Evolutionary conservation across 2,888 invertebrate genomes (phyloP).

Genomic region (Carterocephalus palaemon): DNA sequence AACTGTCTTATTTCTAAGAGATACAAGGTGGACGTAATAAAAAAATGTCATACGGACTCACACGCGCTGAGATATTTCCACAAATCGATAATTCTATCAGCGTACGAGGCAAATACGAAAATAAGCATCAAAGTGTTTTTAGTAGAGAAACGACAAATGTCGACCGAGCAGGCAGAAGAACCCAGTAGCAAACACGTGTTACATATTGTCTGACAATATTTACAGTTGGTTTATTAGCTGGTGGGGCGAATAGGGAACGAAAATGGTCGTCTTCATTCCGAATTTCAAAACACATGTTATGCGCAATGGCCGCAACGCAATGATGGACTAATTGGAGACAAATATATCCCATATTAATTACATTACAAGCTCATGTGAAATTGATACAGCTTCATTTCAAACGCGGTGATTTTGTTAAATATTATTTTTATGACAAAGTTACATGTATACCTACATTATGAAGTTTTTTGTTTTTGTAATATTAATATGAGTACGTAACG

Average conservation of each 20-base stretch:
- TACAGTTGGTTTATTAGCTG: slow-evolving; percentile 70
- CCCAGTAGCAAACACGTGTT: slow-evolving; percentile 73
- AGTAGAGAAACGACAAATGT: slow-evolving; percentile 71
- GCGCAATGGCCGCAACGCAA: slow-evolving; percentile 40
- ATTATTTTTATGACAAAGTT: no score
- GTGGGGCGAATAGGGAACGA: slow-evolving; percentile 58
- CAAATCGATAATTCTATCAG: slow-evolving; percentile 75
- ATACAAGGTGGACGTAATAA: slow-evolving; percentile 55
- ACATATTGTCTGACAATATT: slow-evolving; percentile 76
- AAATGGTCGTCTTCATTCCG: slow-evolving; percentile 55
- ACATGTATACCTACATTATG: no score
- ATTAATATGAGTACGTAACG: no score
- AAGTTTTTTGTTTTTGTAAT: no score
- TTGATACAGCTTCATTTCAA: no score
- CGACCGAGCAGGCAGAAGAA: slow-evolving; percentile 60
- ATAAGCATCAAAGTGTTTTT: slow-evolving; percentile 77
- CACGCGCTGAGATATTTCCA: slow-evolving; percentile 69
- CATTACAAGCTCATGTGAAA: no score
- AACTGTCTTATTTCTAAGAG: slow-evolving; percentile 67
- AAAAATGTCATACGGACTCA: slow-evolving; percentile 59
- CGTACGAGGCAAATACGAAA: slow-evolving; percentile 70
- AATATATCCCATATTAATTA: slow-evolving; percentile 37
- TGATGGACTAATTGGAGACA: slow-evolving; percentile 50
- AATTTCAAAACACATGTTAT: slow-evolving; percentile 57
- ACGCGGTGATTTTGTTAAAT: no score